Base-by-base conservation (phyloP, 2,113 vertebrate species). In the Acanthisitta chloris region DNA sequence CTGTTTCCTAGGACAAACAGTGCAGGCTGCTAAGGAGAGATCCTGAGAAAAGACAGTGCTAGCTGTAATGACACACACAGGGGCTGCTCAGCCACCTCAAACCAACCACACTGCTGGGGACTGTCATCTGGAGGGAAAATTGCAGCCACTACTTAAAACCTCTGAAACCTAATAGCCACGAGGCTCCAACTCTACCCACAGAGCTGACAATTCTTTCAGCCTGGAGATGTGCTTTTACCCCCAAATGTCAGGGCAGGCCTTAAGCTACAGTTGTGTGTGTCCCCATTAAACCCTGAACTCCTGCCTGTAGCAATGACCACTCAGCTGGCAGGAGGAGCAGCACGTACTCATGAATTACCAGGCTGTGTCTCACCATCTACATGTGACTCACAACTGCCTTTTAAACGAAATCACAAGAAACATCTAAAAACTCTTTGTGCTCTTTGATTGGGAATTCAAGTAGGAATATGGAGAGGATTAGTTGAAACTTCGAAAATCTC, bases 281-380 rank as follows among this genome's bases (percentile, higher is more conserved):
- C 24, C 3, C 2, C 10, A 7, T 2, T 14, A 38, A 52, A 25
- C 21, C 31, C 72, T 66, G 8, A n/a, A 17, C 31, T 34, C 25
- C 17, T 14, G 58, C 73, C 57, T 0, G 0, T 1, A 33, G 81
- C 51, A 14, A 10, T 14, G 36, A 46, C 12, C 1, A 3, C 64
- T 46, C 25, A 13, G 79, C 25, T 21, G 3, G 4, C 4, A 64
- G 38, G 4, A 13, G 42, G 24, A 48, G 28, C 0, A 28, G 45
- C 6, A 2, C 0, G 4, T 4, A 21, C 8, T 43, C 49, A 36
- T 29, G 85, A 70, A 46, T 29, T 17, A 19, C 24, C 77, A 84
- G 84, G 7, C 57, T 57, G 7, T 24, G 34, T 3, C 89, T 72
- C 78, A 36, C 61, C 66, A 54, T 0, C 54, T 3, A 17, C 92